A percentile compares a stretch with the other conserved stretches of the same genome.
phyloP scores from a whole-genome alignment of 2,113 vertebrate genomes.

The Actenoides lindsayi region DNA sequence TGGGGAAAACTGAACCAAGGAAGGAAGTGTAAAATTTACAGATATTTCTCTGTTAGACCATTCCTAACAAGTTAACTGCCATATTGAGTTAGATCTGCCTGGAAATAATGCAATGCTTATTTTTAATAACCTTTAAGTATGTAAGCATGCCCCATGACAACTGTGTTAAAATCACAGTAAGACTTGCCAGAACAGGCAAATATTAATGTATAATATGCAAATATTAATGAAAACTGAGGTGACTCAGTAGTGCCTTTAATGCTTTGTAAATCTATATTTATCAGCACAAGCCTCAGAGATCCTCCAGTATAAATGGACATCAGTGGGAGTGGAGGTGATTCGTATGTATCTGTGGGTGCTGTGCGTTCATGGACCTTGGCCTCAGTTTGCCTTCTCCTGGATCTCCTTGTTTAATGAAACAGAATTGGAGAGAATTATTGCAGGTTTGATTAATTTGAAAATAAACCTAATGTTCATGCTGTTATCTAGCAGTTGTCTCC shows the following conservation, averaged over 20 bases:
- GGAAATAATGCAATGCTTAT: background rate
- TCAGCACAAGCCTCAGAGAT: background rate
- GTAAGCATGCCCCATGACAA: background rate
- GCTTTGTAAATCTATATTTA: background rate
- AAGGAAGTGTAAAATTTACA: background rate
- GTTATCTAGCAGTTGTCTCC: background rate
- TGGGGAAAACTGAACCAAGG: background rate
- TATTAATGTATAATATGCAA: background rate
- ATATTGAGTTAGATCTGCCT: background rate
- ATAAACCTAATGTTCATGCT: background rate
- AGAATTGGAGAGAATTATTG: background rate
- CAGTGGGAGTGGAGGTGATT: background rate
- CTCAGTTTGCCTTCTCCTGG: background rate
- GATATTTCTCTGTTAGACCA: background rate
- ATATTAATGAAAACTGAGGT: background rate
- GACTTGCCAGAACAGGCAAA: background rate
- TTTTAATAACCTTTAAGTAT: background rate
- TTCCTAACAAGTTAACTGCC: background rate
- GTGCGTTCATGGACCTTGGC: background rate
- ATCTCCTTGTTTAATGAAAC: background rate
- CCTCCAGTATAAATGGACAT: background rate
- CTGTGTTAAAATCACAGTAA: background rate
- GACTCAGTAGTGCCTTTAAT: background rate
- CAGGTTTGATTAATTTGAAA: slow-evolving; percentile 2
- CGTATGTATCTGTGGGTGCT: background rate